These are phyloP conservation scores for Tenthredo mesomela DNA, from an alignment of 2,888 invertebrate genomes.

Conservation along the genomic window DNA sequence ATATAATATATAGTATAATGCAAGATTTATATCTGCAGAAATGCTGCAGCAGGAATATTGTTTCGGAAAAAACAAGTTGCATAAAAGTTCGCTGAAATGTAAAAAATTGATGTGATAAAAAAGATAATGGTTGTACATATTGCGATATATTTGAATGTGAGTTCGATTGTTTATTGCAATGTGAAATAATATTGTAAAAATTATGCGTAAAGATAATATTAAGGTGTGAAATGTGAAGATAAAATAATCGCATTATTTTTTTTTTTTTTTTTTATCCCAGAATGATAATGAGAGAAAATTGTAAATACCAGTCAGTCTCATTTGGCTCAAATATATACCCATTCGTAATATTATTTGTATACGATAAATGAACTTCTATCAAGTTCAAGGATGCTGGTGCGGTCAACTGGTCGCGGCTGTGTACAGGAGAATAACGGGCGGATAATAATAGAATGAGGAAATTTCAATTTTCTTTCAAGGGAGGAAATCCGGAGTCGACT, in stretches of 20 bases:
- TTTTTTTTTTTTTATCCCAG: too few species aligned
- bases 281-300: too few species aligned
- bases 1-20: background rate
- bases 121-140: background rate
- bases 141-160: background rate
- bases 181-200: background rate
- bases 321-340: background rate
- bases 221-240: too few species aligned
- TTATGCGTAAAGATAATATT: background rate
- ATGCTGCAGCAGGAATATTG: background rate
- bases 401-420: background rate
- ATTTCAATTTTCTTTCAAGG: background rate
- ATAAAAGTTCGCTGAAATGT: background rate
- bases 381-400: constrained; percentile 7
- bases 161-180: background rate
- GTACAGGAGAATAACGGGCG: background rate
- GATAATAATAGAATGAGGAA: constrained; percentile 15
- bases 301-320: too few species aligned
- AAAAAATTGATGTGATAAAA: background rate
- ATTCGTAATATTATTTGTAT: background rate
- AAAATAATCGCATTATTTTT: too few species aligned
- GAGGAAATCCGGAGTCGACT: constrained; percentile 1
- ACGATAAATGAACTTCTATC: background rate
- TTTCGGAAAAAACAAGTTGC: background rate
- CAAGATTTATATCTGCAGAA: background rate